These are phyloP conservation scores for Ectobius pallidus DNA, from an alignment of 2,888 invertebrate species.

Conservation along the genomic window DNA sequence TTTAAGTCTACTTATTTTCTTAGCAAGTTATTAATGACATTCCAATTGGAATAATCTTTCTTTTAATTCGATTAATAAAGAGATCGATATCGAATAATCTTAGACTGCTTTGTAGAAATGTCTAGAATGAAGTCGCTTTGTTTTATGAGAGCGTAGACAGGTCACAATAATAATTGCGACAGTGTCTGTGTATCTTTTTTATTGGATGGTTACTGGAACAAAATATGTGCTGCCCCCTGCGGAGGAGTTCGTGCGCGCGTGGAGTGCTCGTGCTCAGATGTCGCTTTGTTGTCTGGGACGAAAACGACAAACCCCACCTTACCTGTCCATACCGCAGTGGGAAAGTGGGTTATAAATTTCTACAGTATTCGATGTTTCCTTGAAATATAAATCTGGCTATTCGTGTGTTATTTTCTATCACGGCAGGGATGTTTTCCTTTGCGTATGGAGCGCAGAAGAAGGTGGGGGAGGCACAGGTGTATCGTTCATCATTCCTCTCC, in stretches of 20 bases:
- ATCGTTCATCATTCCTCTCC: conserved; percentile 5
- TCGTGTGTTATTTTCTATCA: conserved; percentile 1
- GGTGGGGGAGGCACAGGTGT: background rate
- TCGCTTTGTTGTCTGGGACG: conserved; percentile 4
- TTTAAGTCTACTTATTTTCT: too few species aligned
- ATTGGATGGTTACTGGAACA: too few species aligned
- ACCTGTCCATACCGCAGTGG: conserved; percentile 5
- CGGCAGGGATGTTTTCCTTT: conserved; percentile 1
- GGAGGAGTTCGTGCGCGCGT: conserved; percentile 1
- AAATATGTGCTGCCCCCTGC: background rate
- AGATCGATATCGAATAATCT: too few species aligned
- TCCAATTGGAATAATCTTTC: too few species aligned
- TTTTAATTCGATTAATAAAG: too few species aligned
- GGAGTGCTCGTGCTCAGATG: conserved; percentile 11
- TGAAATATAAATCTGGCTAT: conserved; percentile 11
- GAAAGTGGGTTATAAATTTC: background rate
- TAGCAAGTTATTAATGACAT: too few species aligned
- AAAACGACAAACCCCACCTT: background rate
- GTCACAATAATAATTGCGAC: too few species aligned
- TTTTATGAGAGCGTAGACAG: too few species aligned
- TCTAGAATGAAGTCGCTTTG: too few species aligned
- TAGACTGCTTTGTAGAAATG: too few species aligned
- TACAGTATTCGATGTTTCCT: background rate
- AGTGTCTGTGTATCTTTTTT: too few species aligned
- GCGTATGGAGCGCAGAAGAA: background rate